These are phyloP conservation scores for Dufourea novaeangliae DNA, from an alignment of 1,140 invertebrate species.

Conservation along the genomic window DNA sequence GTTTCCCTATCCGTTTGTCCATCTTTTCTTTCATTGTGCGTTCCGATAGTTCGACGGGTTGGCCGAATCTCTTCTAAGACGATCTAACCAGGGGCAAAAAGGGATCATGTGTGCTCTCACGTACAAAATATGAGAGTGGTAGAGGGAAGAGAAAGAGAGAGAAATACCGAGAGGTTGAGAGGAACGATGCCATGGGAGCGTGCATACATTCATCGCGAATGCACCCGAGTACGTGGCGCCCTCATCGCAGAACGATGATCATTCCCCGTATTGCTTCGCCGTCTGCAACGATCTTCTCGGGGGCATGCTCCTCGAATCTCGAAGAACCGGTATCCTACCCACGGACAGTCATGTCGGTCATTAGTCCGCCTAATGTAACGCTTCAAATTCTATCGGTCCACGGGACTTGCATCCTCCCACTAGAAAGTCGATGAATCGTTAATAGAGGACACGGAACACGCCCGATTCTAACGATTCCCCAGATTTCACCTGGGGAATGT, in stretches of 20 bases:
- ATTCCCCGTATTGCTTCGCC: conserved; percentile 42
- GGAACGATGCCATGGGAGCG: neutral
- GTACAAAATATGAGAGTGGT: neutral
- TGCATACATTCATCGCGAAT: conserved; percentile 21
- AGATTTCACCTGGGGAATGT: neutral
- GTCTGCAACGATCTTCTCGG: conserved; percentile 50
- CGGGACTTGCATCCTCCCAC: conserved; percentile 59
- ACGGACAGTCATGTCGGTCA: conserved; percentile 75
- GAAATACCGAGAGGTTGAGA: neutral
- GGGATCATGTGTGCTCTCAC: too few species aligned
- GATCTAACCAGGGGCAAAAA: neutral
- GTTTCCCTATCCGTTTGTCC: neutral
- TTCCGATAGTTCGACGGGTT: neutral
- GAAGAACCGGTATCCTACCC: conserved; percentile 75
- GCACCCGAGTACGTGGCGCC: conserved; percentile 59
- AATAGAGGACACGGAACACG: conserved; percentile 48
- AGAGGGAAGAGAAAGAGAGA: neutral
- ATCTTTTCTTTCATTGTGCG: neutral
- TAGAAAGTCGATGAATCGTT: conserved; percentile 55
- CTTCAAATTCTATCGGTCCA: conserved; percentile 71
- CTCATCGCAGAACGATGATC: conserved; percentile 48
- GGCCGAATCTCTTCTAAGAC: neutral
- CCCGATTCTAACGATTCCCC: conserved; percentile 11
- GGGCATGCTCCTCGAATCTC: conserved; percentile 50
- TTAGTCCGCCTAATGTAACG: conserved; percentile 75